Conservation (phyloP, 2,797 vertebrate species). For the Tangara arthus region DNA sequence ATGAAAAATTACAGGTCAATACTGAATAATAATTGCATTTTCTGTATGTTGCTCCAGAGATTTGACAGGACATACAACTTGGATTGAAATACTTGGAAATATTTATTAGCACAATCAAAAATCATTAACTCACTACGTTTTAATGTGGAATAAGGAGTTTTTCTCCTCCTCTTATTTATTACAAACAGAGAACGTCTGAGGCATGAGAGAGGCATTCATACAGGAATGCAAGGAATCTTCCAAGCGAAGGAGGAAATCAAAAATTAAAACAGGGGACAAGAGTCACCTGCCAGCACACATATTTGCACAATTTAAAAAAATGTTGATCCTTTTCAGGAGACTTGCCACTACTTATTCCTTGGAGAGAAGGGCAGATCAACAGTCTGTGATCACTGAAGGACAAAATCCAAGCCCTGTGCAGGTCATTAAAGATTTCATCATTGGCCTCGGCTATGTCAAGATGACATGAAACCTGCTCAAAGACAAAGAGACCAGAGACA, state of each 20-base stretch:
- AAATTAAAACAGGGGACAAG: neutral
- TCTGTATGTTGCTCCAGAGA: neutral
- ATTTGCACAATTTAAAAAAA: neutral
- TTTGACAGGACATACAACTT: neutral
- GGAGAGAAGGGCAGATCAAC: neutral
- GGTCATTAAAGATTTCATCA: neutral
- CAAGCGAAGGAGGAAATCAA: neutral
- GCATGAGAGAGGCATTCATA: neutral
- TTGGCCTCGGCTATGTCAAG: neutral
- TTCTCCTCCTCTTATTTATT: neutral
- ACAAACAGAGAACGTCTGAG: neutral
- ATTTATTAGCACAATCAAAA: neutral
- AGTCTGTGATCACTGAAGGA: neutral
- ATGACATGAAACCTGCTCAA: neutral
- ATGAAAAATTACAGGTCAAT: neutral
- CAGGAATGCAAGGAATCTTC: slow-evolving; percentile 2
- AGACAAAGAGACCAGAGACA: neutral
- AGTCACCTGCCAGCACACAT: neutral
- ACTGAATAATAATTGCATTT: neutral
- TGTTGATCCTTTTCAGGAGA: neutral
- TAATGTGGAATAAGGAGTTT: neutral
- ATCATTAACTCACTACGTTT: neutral
- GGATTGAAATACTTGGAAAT: neutral
- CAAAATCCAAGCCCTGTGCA: neutral
- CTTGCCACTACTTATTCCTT: neutral